Percentiles rank a stretch among this genome's conserved stretches.
Conservation (phyloP, 2,113 vertebrate species). For the Ochotona princeps region DNA sequence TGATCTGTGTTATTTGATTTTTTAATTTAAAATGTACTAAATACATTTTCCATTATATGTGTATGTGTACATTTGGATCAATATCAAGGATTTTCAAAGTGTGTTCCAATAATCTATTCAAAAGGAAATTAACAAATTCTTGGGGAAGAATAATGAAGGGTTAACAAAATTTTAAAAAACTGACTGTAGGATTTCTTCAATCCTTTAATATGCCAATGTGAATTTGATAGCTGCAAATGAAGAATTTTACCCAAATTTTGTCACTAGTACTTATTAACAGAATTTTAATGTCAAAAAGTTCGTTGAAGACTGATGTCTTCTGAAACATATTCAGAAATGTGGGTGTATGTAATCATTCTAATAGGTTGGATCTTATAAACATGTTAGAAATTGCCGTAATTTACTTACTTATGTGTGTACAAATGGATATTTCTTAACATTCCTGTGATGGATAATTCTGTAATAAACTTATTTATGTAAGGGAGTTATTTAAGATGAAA, state of each 20-base stretch:
- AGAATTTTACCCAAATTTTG: background rate
- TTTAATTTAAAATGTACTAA: background rate
- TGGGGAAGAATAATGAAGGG: background rate
- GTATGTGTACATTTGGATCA: background rate
- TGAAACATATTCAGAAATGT: conserved; percentile 5
- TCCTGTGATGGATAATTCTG: background rate
- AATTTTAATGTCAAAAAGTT: conserved; percentile 41
- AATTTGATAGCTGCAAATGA: background rate
- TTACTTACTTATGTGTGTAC: background rate
- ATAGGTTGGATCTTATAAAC: background rate
- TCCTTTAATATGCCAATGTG: background rate
- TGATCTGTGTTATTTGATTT: background rate
- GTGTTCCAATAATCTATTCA: background rate
- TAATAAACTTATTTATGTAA: background rate
- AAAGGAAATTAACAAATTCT: background rate
- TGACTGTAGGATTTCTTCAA: background rate
- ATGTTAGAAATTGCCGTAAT: background rate
- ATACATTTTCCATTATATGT: background rate
- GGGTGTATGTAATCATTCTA: background rate
- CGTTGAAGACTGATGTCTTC: background rate
- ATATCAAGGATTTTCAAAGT: background rate
- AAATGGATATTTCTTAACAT: background rate
- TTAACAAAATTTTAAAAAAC: conserved; percentile 17
- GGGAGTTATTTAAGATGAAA: background rate
- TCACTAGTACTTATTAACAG: background rate